phyloP scores from a whole-genome alignment of 1,140 invertebrate species.

The Homarus americanus region DNA sequence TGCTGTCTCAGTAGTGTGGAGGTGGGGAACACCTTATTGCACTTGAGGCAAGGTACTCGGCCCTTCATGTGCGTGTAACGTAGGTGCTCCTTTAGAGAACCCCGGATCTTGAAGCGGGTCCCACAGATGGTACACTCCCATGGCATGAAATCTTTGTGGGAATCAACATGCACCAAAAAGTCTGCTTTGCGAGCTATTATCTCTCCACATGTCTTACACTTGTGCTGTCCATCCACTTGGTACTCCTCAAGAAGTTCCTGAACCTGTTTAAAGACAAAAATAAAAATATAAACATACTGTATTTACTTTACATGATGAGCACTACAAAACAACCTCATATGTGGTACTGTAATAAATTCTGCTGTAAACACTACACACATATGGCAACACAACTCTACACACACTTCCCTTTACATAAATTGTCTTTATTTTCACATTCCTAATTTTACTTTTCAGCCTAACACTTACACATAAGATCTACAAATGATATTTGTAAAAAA shows the following conservation, averaged over 20 bases:
- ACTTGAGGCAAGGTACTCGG: constrained; percentile 74
- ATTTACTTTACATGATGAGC: too few relatives aligned
- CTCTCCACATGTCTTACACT: constrained; percentile 70
- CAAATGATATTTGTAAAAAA: too few relatives aligned
- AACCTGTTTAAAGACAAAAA: constrained; percentile 47
- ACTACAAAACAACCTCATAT: too few relatives aligned
- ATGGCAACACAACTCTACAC: too few relatives aligned
- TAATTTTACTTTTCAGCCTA: too few relatives aligned
- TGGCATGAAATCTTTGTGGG: constrained; percentile 75
- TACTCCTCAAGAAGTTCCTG: constrained; percentile 74
- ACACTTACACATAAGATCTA: too few relatives aligned
- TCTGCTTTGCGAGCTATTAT: constrained; percentile 72
- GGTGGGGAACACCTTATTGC: constrained; percentile 75
- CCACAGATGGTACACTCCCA: constrained; percentile 75
- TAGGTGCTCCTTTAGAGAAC: constrained; percentile 74
- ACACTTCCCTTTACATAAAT: too few relatives aligned
- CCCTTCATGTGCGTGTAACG: constrained; percentile 75
- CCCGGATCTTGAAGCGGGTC: constrained; percentile 74
- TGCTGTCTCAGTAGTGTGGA: constrained; percentile 74
- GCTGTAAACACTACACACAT: too few relatives aligned
- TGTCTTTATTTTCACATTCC: too few relatives aligned
- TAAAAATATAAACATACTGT: background rate
- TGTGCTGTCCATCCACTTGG: constrained; percentile 73
- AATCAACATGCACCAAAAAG: constrained; percentile 72
- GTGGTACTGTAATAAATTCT: too few relatives aligned